phyloP scores from a whole-genome alignment of 2,797 vertebrate genomes.

The Peromyscus attwateri region DNA sequence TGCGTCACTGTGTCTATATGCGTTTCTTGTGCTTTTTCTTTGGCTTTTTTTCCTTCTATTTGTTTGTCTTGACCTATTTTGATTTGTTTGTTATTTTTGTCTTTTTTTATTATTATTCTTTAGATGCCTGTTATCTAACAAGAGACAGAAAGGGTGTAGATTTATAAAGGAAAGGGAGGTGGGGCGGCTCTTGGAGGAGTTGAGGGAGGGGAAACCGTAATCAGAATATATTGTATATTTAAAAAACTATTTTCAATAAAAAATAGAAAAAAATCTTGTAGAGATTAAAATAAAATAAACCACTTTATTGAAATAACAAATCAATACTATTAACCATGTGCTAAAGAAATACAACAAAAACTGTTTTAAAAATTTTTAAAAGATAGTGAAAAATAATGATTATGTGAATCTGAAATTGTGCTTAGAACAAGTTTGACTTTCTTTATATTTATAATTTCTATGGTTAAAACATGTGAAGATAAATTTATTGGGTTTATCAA shows the following conservation, averaged over 20 bases:
- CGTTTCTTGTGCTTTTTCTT: background rate
- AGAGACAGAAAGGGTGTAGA: background rate
- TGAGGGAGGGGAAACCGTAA: background rate
- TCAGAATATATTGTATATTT: background rate
- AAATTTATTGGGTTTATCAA: slow-evolving; percentile 71
- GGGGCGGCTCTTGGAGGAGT: background rate
- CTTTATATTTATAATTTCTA: slow-evolving; percentile 80
- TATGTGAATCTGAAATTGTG: slow-evolving; percentile 79
- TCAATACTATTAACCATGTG: background rate
- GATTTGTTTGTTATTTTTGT: background rate
- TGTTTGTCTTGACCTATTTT: background rate
- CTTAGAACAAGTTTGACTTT: slow-evolving; percentile 76
- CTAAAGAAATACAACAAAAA: slow-evolving; percentile 35
- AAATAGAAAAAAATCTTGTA: background rate
- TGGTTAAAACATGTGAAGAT: slow-evolving; percentile 81
- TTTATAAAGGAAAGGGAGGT: background rate
- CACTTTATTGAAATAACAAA: slow-evolving; percentile 51
- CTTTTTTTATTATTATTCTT: background rate
- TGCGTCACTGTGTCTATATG: background rate
- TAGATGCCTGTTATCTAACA: background rate
- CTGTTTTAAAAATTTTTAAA: slow-evolving; percentile 11
- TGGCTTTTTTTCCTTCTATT: background rate
- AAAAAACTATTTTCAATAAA: background rate
- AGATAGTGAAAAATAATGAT: slow-evolving; percentile 52
- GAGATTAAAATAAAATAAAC: slow-evolving; percentile 42